Percentiles rank a stretch among this genome's conserved stretches.
Conservation (phyloP, 2,888 invertebrate genomes). For the Spisula subtruncata region DNA sequence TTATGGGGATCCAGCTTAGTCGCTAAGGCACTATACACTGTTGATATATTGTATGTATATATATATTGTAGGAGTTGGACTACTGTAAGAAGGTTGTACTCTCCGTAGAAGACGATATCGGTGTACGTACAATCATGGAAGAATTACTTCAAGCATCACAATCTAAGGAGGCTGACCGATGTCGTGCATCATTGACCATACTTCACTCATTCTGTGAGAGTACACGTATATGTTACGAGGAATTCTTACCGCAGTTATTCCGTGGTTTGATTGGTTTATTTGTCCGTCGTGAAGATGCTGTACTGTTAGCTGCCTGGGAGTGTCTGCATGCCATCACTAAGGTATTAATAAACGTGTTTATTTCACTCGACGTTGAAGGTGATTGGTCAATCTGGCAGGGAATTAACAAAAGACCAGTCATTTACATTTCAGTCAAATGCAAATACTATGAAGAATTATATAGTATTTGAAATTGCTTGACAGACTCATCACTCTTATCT, state of each 20-base stretch:
- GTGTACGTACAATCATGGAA: constrained; percentile 95
- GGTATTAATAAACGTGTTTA: constrained; percentile 86
- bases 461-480: no score
- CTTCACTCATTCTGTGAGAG: constrained; percentile 96
- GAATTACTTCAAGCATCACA: constrained; percentile 92
- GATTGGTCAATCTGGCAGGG: no score
- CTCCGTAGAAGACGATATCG: constrained; percentile 94
- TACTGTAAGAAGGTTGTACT: constrained; percentile 97
- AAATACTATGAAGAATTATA: no score
- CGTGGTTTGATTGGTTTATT: constrained; percentile 95
- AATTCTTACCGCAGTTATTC: constrained; percentile 95
- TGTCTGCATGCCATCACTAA: constrained; percentile 96
- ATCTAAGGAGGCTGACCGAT: constrained; percentile 89
- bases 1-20: no score
- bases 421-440: no score
- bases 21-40: no score
- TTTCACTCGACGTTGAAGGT: no score
- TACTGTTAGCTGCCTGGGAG: constrained; percentile 96
- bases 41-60: neutral
- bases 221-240: constrained; percentile 95
- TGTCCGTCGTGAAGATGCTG: constrained; percentile 93
- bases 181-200: constrained; percentile 95
- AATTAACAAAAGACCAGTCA: no score
- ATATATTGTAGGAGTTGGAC: constrained; percentile 91
- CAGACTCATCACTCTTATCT: no score